These are phyloP conservation scores for Stegana nigrithorax DNA, from an alignment of 2,888 invertebrate species.

Conservation along the genomic window DNA sequence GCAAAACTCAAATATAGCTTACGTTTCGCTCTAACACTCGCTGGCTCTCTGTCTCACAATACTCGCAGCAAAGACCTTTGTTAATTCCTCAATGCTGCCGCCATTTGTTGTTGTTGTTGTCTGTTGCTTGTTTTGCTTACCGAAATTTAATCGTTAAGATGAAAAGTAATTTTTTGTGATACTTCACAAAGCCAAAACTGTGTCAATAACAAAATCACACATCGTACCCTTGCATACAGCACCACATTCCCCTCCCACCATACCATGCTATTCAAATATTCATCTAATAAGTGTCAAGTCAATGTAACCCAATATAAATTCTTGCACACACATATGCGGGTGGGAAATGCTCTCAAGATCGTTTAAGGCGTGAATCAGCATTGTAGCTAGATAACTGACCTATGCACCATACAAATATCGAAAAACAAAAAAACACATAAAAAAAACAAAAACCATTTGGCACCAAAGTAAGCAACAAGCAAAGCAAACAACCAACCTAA, in stretches of 20 bases:
- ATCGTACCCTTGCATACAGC: neutral
- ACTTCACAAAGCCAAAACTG: too few relatives aligned
- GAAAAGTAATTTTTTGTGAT: too few relatives aligned
- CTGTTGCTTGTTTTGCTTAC: too few relatives aligned
- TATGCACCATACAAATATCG: conserved; percentile 29
- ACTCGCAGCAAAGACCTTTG: too few relatives aligned
- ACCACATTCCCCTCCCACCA: neutral
- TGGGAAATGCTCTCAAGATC: conserved; percentile 28
- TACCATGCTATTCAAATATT: neutral
- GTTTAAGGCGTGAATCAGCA: conserved; percentile 42
- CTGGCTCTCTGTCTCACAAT: too few relatives aligned
- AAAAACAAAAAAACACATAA: conserved; percentile 40
- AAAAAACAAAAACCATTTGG: conserved; percentile 33
- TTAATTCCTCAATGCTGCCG: too few relatives aligned
- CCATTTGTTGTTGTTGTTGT: too few relatives aligned
- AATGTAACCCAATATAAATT: neutral
- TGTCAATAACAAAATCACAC: conserved; percentile 51
- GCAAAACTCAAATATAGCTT: neutral
- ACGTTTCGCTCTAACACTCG: too few relatives aligned
- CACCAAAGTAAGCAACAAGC: conserved; percentile 25
- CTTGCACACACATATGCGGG: conserved; percentile 32
- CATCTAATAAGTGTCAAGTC: too few relatives aligned
- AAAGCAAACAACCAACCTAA: neutral
- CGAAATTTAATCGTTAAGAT: too few relatives aligned
- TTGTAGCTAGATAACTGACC: conserved; percentile 48